Evolutionary conservation across 2,113 vertebrate species (phyloP).

Genomic region (Larimichthys polyactis): DNA sequence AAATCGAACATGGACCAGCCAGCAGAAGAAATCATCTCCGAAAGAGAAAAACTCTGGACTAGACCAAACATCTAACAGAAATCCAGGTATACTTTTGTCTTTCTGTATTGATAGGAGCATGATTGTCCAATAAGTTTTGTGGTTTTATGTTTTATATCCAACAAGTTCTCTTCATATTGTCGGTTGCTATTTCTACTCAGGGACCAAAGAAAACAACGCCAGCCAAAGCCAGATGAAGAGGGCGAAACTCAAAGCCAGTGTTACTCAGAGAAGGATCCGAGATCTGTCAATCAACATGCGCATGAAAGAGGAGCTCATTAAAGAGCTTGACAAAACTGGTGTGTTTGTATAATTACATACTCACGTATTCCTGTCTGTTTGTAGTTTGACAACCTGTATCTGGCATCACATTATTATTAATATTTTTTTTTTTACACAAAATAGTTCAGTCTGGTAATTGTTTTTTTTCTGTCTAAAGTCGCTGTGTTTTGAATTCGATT

Average conservation of each 20-base stretch:
- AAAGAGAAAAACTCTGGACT: conserved; percentile 30
- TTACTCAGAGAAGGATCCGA: conserved; percentile 86
- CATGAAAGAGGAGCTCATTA: conserved; percentile 92
- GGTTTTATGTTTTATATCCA: neutral
- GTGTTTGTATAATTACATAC: neutral
- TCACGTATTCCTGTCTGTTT: neutral
- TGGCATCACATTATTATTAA: too few relatives aligned
- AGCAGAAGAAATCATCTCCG: conserved; percentile 48
- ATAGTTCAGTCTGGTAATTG: too few relatives aligned
- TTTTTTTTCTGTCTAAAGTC: too few relatives aligned
- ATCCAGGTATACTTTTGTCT: conserved; percentile 53
- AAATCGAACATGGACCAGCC: conserved; percentile 86
- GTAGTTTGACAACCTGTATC: neutral
- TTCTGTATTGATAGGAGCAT: neutral
- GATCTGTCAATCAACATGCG: conserved; percentile 89
- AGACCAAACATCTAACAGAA: conserved; percentile 10
- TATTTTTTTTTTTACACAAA: too few relatives aligned
- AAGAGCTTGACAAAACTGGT: conserved; percentile 91
- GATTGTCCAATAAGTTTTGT: too few relatives aligned
- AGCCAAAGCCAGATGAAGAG: conserved; percentile 72
- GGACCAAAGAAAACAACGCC: conserved; percentile 3
- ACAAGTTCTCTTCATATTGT: neutral
- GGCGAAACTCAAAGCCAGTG: conserved; percentile 79
- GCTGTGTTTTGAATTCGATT: too few relatives aligned
- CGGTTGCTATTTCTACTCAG: conserved; percentile 42